A percentile compares a stretch with the other conserved stretches of the same genome.
phyloP scores from a whole-genome alignment of 2,797 vertebrate genomes.

The Ataeniobius toweri region DNA sequence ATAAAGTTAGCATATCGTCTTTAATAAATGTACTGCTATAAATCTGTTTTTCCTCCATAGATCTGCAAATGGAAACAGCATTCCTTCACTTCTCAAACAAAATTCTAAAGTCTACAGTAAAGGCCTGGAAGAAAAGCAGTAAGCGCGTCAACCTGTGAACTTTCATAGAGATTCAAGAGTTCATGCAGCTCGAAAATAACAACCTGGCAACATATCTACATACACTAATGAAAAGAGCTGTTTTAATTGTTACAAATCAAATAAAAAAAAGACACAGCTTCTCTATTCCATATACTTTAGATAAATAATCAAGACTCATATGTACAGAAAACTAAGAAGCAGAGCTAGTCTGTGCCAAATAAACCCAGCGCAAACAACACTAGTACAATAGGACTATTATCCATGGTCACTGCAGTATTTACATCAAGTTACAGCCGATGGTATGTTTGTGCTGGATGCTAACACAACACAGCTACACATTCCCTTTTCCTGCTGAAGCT shows the following conservation, averaged over 20 bases:
- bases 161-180: slow-evolving; percentile 21
- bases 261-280: slow-evolving; percentile 16
- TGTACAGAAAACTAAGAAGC: slow-evolving; percentile 52
- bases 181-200: slow-evolving; percentile 46
- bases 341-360: slow-evolving; percentile 39
- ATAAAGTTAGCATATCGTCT: slow-evolving; percentile 47
- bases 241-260: slow-evolving; percentile 31
- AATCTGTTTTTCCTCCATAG: slow-evolving; percentile 33
- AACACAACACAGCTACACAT: slow-evolving; percentile 53
- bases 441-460: slow-evolving; percentile 66
- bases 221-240: slow-evolving; percentile 32
- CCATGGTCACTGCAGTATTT: slow-evolving; percentile 59
- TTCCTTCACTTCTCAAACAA: slow-evolving; percentile 24
- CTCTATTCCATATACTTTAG: slow-evolving; percentile 23
- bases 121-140: slow-evolving; percentile 28
- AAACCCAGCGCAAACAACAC: slow-evolving; percentile 49
- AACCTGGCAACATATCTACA: slow-evolving; percentile 21
- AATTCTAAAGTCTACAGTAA: slow-evolving; percentile 32
- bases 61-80: slow-evolving; percentile 46
- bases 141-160: slow-evolving; percentile 3
- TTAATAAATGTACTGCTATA: slow-evolving; percentile 54
- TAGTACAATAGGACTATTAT: slow-evolving; percentile 48
- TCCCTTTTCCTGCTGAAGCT: slow-evolving; percentile 32
- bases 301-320: slow-evolving; percentile 54
- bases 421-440: slow-evolving; percentile 65